A percentile compares a stretch with the other conserved stretches of the same genome.
Evolutionary conservation across 2,888 invertebrate species (phyloP).

Genomic region (Mimachlamys varia): DNA sequence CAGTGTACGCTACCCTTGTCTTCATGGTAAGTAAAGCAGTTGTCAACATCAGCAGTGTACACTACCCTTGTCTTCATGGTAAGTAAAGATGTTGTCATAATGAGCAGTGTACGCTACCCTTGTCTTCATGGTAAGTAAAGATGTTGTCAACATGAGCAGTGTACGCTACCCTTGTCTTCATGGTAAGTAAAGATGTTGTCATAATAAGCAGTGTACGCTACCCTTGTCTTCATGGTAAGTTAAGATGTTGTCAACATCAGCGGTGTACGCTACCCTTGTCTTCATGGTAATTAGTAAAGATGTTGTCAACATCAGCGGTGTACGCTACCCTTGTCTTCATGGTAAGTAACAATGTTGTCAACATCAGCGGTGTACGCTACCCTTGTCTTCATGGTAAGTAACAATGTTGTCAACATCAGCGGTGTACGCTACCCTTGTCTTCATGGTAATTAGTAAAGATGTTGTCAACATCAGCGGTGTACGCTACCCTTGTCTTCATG

Average conservation of each 20-base stretch:
- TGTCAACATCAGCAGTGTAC: constrained; percentile 18
- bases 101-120: constrained; percentile 36
- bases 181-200: no score
- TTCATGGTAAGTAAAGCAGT: no score
- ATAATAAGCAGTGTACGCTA: constrained; percentile 23
- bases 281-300: no score
- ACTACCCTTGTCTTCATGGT: constrained; percentile 45
- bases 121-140: constrained; percentile 49
- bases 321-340: constrained; percentile 44
- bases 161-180: constrained; percentile 42
- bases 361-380: constrained; percentile 36
- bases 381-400: constrained; percentile 46
- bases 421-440: constrained; percentile 38
- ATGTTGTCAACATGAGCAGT: constrained; percentile 7
- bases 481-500: constrained; percentile 45
- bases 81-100: no score
- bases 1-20: constrained; percentile 38
- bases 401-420: constrained; percentile 18
- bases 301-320: constrained; percentile 5
- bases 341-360: no score
- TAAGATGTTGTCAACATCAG: constrained; percentile 18
- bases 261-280: constrained; percentile 38
- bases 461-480: constrained; percentile 1
- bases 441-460: no score
- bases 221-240: constrained; percentile 47